phyloP scores from a whole-genome alignment of 2,113 vertebrate genomes.

The Larimichthys polyactis region DNA sequence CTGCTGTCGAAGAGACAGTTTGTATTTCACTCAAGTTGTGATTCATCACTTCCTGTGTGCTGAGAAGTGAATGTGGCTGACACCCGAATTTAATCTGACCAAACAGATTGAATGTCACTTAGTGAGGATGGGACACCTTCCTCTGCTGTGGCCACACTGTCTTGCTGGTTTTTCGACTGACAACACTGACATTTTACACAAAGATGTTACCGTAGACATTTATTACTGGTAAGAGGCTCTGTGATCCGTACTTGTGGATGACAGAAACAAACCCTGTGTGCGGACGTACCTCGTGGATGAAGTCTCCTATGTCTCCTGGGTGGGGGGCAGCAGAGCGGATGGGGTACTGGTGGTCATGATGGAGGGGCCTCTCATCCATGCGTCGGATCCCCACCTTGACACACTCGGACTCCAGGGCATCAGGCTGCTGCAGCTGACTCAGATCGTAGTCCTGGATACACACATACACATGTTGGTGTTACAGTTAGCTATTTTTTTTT shows the following conservation, averaged over 20 bases:
- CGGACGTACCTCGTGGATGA: constrained; percentile 94
- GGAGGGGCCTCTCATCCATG: constrained; percentile 95
- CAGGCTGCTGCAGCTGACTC: constrained; percentile 98
- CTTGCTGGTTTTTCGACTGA: background rate
- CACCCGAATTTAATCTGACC: constrained; percentile 9
- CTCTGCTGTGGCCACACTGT: constrained; percentile 18
- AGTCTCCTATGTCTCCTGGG: constrained; percentile 97
- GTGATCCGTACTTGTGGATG: background rate
- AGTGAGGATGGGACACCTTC: constrained; percentile 1
- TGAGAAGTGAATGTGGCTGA: constrained; percentile 5
- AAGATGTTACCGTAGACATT: background rate
- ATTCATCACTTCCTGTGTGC: constrained; percentile 47
- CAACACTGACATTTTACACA: background rate
- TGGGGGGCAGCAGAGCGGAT: constrained; percentile 94
- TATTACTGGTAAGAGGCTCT: background rate
- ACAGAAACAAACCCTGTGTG: background rate
- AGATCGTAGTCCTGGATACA: constrained; percentile 93
- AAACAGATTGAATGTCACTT: constrained; percentile 9
- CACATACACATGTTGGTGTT: constrained; percentile 11
- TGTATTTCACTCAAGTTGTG: constrained; percentile 38
- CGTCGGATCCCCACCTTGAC: constrained; percentile 96
- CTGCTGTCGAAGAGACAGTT: constrained; percentile 34
- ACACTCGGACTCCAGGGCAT: constrained; percentile 93
- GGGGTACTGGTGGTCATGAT: constrained; percentile 96
- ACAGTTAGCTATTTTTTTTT: background rate